Evolutionary conservation across 2,888 invertebrate genomes (phyloP).

Genomic region (Anthoptus insignis): DNA sequence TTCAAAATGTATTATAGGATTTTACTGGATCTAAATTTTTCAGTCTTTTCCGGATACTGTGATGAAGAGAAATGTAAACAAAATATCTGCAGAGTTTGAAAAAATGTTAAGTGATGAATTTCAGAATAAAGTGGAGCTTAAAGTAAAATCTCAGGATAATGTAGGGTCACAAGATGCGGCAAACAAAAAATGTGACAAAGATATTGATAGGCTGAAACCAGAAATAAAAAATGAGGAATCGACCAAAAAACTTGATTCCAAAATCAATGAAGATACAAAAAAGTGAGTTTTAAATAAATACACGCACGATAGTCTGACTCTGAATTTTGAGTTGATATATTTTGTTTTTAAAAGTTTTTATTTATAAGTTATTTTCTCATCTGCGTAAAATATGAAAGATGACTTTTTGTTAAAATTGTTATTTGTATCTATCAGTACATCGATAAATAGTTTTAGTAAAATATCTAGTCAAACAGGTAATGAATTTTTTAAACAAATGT

Average conservation of each 20-base stretch:
- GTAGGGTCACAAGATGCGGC: conserved; percentile 55
- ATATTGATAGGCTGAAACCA: conserved; percentile 54
- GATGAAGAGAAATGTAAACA: conserved; percentile 80
- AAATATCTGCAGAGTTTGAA: conserved; percentile 79
- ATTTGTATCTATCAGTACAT: conserved; percentile 31
- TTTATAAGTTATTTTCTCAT: conserved; percentile 53
- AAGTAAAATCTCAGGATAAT: conserved; percentile 63
- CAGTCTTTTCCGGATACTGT: conserved; percentile 76
- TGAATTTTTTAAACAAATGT: conserved; percentile 73
- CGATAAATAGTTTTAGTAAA: conserved; percentile 58
- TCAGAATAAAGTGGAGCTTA: conserved; percentile 70
- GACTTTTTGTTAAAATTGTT: conserved; percentile 29
- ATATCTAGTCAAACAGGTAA: conserved; percentile 73
- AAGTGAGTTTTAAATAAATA: conserved; percentile 54
- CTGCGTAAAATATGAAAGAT: conserved; percentile 8
- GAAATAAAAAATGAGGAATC: conserved; percentile 62
- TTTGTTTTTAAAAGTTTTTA: conserved; percentile 60
- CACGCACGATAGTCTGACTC: not conserved
- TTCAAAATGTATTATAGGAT: too few species aligned
- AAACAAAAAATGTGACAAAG: conserved; percentile 64
- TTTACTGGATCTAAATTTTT: conserved; percentile 46
- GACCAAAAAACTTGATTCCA: conserved; percentile 61
- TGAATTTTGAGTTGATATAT: conserved; percentile 26
- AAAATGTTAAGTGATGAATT: conserved; percentile 77
- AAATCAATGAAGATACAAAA: conserved; percentile 61